phyloP scores from a whole-genome alignment of 2,888 invertebrate species.

The Dolichopus griseipennis region DNA sequence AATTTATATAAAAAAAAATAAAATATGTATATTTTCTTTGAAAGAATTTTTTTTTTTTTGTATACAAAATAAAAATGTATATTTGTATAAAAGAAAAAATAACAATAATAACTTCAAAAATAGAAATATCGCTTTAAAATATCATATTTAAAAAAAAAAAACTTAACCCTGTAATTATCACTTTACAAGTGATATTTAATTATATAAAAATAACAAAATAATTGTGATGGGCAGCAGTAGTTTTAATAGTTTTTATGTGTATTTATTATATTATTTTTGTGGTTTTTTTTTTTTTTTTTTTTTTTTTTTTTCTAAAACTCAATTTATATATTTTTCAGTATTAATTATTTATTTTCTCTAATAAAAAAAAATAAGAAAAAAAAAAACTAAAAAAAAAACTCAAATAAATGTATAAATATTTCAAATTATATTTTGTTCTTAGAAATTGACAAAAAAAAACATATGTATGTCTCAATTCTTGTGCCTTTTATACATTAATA shows the following conservation, averaged over 20 bases:
- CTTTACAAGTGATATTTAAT: background rate
- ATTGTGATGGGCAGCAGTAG: conserved; percentile 4
- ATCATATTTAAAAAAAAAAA: conserved; percentile 1
- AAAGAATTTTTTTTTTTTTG: background rate
- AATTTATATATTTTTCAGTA: background rate
- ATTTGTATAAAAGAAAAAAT: background rate
- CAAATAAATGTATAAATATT: too few species aligned
- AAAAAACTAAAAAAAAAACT: too few species aligned
- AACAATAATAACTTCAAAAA: background rate
- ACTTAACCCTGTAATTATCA: background rate
- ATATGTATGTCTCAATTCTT: background rate
- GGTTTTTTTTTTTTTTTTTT: background rate
- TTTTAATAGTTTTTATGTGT: conserved; percentile 1
- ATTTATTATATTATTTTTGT: conserved; percentile 1
- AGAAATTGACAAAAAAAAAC: background rate
- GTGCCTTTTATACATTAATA: conserved; percentile 4
- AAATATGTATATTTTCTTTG: background rate
- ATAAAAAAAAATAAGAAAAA: too few species aligned
- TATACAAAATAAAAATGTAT: background rate
- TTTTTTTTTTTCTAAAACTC: background rate
- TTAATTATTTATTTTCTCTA: background rate
- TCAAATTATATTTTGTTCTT: too few species aligned
- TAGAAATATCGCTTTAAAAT: conserved; percentile 1
- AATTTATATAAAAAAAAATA: too few species aligned
- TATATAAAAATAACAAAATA: background rate